Base-by-base conservation (phyloP, 2,797 vertebrate species). In the Aldrovandia affinis region DNA sequence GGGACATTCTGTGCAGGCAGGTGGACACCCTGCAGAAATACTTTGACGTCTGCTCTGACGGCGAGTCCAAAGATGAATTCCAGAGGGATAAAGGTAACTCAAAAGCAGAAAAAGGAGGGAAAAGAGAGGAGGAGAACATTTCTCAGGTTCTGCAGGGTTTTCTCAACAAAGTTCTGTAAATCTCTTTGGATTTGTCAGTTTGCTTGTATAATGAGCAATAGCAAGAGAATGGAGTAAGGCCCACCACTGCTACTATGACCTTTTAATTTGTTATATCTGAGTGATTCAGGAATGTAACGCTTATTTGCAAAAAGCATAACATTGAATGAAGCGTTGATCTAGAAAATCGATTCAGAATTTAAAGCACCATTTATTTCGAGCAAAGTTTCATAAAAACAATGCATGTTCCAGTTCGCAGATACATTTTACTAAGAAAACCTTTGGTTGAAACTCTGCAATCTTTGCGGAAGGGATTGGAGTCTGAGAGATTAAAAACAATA, bases 11-110 rank as follows among this genome's bases (percentile, higher is more conserved):
- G 55, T 99, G 98, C 91, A 95, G 97, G 95, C 98, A 99, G 90
- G 97, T 99, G 84, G 98, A 99, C 94, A 99, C 97, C 22, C 94
- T 99, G 54, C 98, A 99, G 92, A 98, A 97, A 89, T 99, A 96
- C 91, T 99, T 99, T 84, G 98, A 99, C 94, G 96, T 94, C 73
- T 99, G 98, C 85, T 96, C 97, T 8, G 97, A 97, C 89, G 96
- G 91, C 2, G 96, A 98, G 88, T 97, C 95, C 92, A 98, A 97
- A 94, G 98, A 99, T 84, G 98, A 98, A 91, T 96, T 99, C 90
- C 97, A 97, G 91, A 95, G 97, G 86, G 98, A 99, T 94, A 95
- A 95, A 97, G 97, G 98, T 99, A 95, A 92, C 18, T 0, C 4
- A 22, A 2, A 7, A 6, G 15, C 22, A 25, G 68, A 12, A 73